Percentiles rank a stretch among this genome's conserved stretches.
phyloP scores from a whole-genome alignment of 2,797 vertebrate genomes.

The Mus caroli region DNA sequence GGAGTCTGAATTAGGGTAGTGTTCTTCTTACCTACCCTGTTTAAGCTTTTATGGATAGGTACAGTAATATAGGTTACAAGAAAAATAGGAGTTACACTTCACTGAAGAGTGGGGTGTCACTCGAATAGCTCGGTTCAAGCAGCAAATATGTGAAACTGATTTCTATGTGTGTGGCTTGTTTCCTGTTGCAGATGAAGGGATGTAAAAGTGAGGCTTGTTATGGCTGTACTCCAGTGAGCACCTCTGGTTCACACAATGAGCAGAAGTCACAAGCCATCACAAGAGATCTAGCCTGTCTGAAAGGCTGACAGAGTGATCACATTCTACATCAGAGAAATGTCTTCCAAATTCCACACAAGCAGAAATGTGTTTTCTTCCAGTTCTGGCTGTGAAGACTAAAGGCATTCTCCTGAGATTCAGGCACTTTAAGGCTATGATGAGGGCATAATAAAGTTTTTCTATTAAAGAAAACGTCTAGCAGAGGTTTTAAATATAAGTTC shows the following conservation, averaged over 20 bases:
- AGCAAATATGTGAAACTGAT: conserved; percentile 27
- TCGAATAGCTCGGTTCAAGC: conserved; percentile 24
- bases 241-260: conserved; percentile 36
- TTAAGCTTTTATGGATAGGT: background rate
- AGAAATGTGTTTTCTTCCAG: conserved; percentile 41
- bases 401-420: background rate
- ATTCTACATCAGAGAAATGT: conserved; percentile 9
- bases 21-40: conserved; percentile 3
- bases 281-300: background rate
- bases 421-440: background rate
- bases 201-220: background rate
- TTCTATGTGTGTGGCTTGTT: conserved; percentile 34
- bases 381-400: conserved; percentile 2
- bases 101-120: background rate
- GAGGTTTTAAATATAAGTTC: background rate
- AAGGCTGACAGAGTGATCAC: conserved; percentile 1
- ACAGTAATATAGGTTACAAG: conserved; percentile 2
- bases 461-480: background rate
- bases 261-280: conserved; percentile 34
- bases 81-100: background rate
- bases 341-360: conserved; percentile 9
- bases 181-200: background rate
- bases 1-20: background rate
- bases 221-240: background rate
- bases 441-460: background rate